phyloP scores from a whole-genome alignment of 2,888 invertebrate species.

The Trichogramma dendrolimi region DNA sequence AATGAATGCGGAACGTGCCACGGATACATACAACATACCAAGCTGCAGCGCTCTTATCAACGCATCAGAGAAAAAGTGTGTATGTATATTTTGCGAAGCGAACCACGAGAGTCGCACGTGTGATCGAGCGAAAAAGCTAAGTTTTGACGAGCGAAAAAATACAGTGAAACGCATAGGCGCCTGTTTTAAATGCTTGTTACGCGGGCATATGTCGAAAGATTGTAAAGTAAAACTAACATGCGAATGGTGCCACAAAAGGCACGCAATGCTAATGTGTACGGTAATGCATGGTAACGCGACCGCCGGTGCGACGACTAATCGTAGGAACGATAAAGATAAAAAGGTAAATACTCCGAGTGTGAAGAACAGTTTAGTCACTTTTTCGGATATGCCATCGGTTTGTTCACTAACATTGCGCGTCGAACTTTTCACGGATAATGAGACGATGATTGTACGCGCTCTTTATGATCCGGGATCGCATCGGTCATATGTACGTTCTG shows the following conservation, averaged over 20 bases:
- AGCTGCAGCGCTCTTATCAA: slow-evolving; percentile 31
- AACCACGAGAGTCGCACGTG: slow-evolving; percentile 29
- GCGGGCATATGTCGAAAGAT: slow-evolving; percentile 29
- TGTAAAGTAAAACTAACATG: slow-evolving; percentile 33
- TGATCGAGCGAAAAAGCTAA: slow-evolving; percentile 29
- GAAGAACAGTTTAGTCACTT: slow-evolving; percentile 18
- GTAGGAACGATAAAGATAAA: no score
- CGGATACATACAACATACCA: no score
- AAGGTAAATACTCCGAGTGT: no score
- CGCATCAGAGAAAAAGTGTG: no score
- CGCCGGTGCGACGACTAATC: no score
- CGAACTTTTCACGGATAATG: slow-evolving; percentile 19
- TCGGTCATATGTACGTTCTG: slow-evolving; percentile 31
- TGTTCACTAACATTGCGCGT: slow-evolving; percentile 34
- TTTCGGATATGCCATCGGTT: slow-evolving; percentile 15
- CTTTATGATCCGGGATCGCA: slow-evolving; percentile 35
- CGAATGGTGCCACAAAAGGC: slow-evolving; percentile 30
- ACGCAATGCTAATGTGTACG: slow-evolving; percentile 32
- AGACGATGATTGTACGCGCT: slow-evolving; percentile 25
- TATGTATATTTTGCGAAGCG: slow-evolving; percentile 36
- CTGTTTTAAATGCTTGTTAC: slow-evolving; percentile 35
- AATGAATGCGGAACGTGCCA: no score
- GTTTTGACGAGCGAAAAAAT: slow-evolving; percentile 25
- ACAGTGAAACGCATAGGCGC: slow-evolving; percentile 28
- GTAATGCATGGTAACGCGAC: neutral